phyloP scores from a whole-genome alignment of 2,888 invertebrate genomes.

The Auanema sp. region DNA sequence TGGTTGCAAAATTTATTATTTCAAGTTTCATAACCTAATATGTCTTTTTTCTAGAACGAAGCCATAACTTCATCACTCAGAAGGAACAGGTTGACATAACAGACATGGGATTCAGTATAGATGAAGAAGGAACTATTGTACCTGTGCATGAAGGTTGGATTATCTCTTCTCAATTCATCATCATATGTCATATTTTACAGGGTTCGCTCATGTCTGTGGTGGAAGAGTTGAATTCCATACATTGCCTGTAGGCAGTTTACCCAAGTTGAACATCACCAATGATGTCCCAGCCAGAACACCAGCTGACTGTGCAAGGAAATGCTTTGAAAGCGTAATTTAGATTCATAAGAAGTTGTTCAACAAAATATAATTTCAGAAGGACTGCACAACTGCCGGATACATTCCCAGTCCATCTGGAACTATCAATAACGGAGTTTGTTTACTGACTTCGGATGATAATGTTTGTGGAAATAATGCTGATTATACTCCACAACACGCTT shows the following conservation, averaged over 20 bases:
- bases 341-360: background rate
- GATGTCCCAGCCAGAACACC: conserved; percentile 61
- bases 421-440: conserved; percentile 57
- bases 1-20: too few relatives aligned
- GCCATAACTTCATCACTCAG: conserved; percentile 9
- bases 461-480: conserved; percentile 48
- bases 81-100: conserved; percentile 22
- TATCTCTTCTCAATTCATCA: background rate
- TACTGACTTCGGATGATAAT: conserved; percentile 55
- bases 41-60: conserved; percentile 8
- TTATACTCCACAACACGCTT: conserved; percentile 59
- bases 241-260: conserved; percentile 53
- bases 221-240: conserved; percentile 61
- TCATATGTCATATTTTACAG: conserved; percentile 8
- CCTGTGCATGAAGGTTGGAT: conserved; percentile 11
- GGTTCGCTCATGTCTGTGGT: conserved; percentile 34
- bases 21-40: too few relatives aligned
- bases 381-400: conserved; percentile 60
- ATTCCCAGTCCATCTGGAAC: conserved; percentile 57
- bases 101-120: conserved; percentile 16
- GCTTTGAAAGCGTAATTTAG: conserved; percentile 49
- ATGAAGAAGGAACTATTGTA: conserved; percentile 1
- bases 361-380: conserved; percentile 28
- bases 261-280: conserved; percentile 59
- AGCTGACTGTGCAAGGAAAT: conserved; percentile 62